phyloP scores from a whole-genome alignment of 2,113 vertebrate species.

The Crotophaga sulcirostris region DNA sequence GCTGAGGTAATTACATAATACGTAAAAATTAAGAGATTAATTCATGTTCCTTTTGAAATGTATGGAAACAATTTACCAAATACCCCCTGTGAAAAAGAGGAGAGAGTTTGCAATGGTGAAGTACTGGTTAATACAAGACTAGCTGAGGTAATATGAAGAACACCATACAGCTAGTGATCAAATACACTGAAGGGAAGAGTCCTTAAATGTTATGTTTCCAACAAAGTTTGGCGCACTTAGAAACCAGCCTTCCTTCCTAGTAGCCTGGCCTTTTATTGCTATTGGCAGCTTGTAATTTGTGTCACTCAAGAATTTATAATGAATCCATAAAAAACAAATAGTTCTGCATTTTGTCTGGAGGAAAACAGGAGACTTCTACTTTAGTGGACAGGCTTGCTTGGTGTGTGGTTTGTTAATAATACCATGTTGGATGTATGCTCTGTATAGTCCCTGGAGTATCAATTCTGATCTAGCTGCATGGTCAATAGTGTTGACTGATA shows the following conservation, averaged over 20 bases:
- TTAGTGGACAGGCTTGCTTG: conserved; percentile 18
- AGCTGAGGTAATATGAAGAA: background rate
- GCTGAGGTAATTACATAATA: background rate
- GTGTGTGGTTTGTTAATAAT: conserved; percentile 12
- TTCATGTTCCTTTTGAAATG: conserved; percentile 7
- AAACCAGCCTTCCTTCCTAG: conserved; percentile 2
- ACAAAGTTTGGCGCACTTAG: conserved; percentile 1
- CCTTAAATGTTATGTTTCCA: conserved; percentile 9
- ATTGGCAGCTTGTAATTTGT: conserved; percentile 2
- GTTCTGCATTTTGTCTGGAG: conserved; percentile 27
- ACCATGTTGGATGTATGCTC: conserved; percentile 26
- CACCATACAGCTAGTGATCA: background rate
- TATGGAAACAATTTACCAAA: background rate
- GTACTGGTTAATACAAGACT: background rate
- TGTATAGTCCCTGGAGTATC: conserved; percentile 55
- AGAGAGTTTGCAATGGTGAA: background rate
- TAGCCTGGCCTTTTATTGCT: conserved; percentile 26
- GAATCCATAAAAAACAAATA: conserved; percentile 34
- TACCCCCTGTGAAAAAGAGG: background rate
- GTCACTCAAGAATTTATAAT: conserved; percentile 50
- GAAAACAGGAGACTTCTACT: background rate
- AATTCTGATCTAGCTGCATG: conserved; percentile 69
- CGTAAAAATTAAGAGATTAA: background rate
- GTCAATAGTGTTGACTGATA: conserved; percentile 72
- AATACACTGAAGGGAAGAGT: background rate